phyloP scores from a whole-genome alignment of 2,888 invertebrate genomes.

The Melanchra persicariae region DNA sequence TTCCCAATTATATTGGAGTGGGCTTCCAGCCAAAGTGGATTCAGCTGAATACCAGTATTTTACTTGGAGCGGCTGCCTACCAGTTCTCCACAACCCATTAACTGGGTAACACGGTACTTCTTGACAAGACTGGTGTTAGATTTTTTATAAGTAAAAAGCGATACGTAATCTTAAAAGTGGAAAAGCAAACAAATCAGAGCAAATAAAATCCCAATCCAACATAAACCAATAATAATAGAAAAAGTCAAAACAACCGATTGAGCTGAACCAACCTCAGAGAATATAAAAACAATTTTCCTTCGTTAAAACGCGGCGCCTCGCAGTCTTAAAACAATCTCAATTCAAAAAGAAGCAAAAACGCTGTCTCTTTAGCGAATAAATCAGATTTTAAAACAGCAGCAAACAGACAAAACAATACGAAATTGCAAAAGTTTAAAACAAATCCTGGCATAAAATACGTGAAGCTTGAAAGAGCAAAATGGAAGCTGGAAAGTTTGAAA shows the following conservation, averaged over 20 bases:
- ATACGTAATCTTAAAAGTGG: too few species aligned
- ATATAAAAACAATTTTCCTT: conserved; percentile 21
- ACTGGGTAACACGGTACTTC: too few species aligned
- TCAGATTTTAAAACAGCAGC: conserved; percentile 59
- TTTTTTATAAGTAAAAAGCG: too few species aligned
- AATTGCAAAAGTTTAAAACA: conserved; percentile 75
- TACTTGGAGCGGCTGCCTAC: too few species aligned
- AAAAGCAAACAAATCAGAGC: too few species aligned
- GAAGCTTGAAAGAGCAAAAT: conserved; percentile 60
- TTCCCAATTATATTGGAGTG: too few species aligned
- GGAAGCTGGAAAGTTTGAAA: conserved; percentile 58
- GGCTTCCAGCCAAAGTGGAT: too few species aligned
- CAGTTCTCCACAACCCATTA: too few species aligned
- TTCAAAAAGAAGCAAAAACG: conserved; percentile 42
- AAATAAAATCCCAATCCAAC: too few species aligned
- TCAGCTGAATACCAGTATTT: too few species aligned
- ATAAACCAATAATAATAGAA: conserved; percentile 1
- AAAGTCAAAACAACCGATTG: conserved; percentile 7
- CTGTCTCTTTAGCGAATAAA: conserved; percentile 47
- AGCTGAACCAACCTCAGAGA: conserved; percentile 7
- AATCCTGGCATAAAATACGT: conserved; percentile 64
- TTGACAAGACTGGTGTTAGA: too few species aligned
- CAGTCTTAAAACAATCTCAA: conserved; percentile 38
- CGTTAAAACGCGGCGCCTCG: conserved; percentile 22
- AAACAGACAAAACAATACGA: conserved; percentile 69